Evolutionary conservation across 2,888 invertebrate species (phyloP).

Genomic region (Diadegma fenestrale): DNA sequence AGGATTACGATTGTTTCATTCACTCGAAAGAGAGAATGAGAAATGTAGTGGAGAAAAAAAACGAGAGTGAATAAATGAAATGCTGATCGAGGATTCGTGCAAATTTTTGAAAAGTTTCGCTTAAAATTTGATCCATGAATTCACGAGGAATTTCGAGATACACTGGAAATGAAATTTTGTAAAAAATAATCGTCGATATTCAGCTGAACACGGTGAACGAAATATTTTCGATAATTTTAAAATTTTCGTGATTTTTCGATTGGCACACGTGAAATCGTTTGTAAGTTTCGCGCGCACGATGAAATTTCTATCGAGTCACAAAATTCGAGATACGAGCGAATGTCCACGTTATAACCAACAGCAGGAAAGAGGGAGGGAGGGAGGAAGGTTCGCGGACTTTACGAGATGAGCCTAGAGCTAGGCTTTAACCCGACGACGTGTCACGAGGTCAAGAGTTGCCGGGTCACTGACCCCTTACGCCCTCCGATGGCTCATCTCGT

Average conservation of each 20-base stretch:
- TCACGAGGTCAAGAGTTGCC: constrained; percentile 66
- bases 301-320: neutral
- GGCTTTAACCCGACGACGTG: constrained; percentile 61
- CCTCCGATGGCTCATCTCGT: constrained; percentile 39
- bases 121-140: too few relatives aligned
- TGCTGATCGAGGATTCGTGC: too few relatives aligned
- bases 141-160: too few relatives aligned
- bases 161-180: too few relatives aligned
- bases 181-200: too few relatives aligned
- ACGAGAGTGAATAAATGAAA: too few relatives aligned
- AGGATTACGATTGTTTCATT: neutral
- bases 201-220: too few relatives aligned
- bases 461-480: constrained; percentile 58
- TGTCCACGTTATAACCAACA: constrained; percentile 38
- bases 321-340: constrained; percentile 19
- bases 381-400: constrained; percentile 17
- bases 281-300: neutral
- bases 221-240: too few relatives aligned
- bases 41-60: too few relatives aligned
- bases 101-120: too few relatives aligned
- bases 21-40: neutral
- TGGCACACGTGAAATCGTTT: neutral
- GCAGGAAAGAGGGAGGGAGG: constrained; percentile 1
- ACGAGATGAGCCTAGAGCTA: constrained; percentile 46
- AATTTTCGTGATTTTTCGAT: neutral